Percentiles rank a stretch among this genome's conserved stretches.
phyloP scores from a whole-genome alignment of 2,888 invertebrate genomes.

The Urechis unicinctus region DNA sequence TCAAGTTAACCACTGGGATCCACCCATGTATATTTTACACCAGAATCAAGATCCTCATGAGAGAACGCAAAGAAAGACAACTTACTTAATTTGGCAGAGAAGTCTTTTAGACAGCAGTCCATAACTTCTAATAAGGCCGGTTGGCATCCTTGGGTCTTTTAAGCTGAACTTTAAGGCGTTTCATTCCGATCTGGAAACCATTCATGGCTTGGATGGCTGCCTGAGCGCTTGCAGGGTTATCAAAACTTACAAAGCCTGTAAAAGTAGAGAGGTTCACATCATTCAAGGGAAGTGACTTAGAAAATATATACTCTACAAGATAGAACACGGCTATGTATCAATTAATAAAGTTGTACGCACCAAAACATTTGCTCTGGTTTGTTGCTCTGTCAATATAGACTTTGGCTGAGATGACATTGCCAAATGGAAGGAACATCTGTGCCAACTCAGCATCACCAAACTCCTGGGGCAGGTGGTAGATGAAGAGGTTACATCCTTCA shows the following conservation, averaged over 20 bases:
- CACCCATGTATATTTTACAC: no score
- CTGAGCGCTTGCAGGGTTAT: slow-evolving; percentile 96
- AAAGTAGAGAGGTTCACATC: neutral
- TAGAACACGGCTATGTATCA: no score
- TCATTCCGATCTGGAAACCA: slow-evolving; percentile 99
- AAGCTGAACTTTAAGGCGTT: slow-evolving; percentile 97
- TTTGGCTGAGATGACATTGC: slow-evolving; percentile 99
- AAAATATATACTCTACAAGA: no score
- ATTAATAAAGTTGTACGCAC: no score
- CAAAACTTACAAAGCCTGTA: slow-evolving; percentile 97
- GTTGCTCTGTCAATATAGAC: slow-evolving; percentile 99
- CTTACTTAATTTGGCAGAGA: no score
- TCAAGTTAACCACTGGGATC: no score
- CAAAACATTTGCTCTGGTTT: slow-evolving; percentile 99
- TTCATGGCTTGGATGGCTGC: slow-evolving; percentile 99
- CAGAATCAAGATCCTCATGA: neutral
- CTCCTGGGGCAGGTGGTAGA: slow-evolving; percentile 99
- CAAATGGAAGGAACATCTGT: slow-evolving; percentile 99
- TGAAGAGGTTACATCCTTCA: slow-evolving; percentile 99
- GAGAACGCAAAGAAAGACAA: neutral
- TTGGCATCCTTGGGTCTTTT: slow-evolving; percentile 98
- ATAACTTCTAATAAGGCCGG: slow-evolving; percentile 91
- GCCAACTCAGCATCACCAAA: slow-evolving; percentile 98
- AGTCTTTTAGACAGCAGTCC: no score
- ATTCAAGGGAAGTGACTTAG: no score